phyloP scores from a whole-genome alignment of 2,113 vertebrate species.

The Plecotus auritus region DNA sequence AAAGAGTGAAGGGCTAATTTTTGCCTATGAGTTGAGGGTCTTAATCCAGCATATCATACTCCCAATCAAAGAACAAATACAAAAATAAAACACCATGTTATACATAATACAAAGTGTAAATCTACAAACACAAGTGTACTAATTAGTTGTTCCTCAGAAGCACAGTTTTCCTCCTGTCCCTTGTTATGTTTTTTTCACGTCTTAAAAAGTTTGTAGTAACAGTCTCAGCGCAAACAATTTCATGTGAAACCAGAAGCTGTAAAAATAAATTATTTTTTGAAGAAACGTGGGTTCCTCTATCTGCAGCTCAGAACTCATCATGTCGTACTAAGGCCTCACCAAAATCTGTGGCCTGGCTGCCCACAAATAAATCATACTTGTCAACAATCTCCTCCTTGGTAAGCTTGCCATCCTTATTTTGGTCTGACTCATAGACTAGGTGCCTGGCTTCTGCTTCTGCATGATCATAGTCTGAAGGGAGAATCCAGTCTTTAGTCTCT shows the following conservation, averaged over 20 bases:
- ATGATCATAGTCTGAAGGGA: conserved; percentile 91
- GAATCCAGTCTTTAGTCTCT: conserved; percentile 94
- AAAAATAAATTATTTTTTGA: conserved; percentile 90
- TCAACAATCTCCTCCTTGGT: conserved; percentile 90
- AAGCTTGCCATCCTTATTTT: conserved; percentile 91
- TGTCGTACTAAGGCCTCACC: conserved; percentile 92
- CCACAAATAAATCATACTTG: conserved; percentile 93
- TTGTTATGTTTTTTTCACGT: conserved; percentile 49
- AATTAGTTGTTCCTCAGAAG: conserved; percentile 56
- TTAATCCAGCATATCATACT: conserved; percentile 55
- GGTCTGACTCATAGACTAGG: conserved; percentile 90
- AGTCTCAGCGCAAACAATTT: conserved; percentile 76
- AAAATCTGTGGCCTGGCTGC: conserved; percentile 95
- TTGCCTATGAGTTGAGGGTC: conserved; percentile 43
- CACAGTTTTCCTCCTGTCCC: conserved; percentile 31
- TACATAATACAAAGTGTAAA: conserved; percentile 65
- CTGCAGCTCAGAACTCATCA: conserved; percentile 88
- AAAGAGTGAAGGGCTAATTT: conserved; percentile 24
- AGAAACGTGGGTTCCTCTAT: conserved; percentile 51
- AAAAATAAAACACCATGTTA: conserved; percentile 75
- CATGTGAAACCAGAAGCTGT: conserved; percentile 78
- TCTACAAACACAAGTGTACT: conserved; percentile 68
- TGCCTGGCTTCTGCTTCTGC: conserved; percentile 91
- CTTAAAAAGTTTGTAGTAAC: conserved; percentile 71
- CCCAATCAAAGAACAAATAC: conserved; percentile 62